phyloP scores from a whole-genome alignment of 2,797 vertebrate species.

The Sebastolobus alascanus region DNA sequence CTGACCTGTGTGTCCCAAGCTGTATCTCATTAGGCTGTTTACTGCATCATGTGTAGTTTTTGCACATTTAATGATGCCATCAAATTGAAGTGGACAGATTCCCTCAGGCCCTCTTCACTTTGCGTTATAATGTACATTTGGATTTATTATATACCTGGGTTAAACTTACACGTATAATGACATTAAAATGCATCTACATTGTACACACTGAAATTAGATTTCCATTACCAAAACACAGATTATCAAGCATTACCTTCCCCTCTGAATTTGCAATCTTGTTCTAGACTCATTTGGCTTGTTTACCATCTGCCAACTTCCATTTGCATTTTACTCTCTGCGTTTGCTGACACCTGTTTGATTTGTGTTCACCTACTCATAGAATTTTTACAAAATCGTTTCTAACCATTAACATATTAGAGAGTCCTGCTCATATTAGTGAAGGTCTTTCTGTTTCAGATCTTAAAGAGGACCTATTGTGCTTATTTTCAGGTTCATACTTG shows the following conservation, averaged over 20 bases:
- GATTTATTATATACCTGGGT: background rate
- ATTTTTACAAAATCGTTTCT: background rate
- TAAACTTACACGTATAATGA: background rate
- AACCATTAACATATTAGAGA: background rate
- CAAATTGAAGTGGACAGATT: background rate
- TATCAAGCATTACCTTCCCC: background rate
- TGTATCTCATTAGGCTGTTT: conserved; percentile 23
- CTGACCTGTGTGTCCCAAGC: conserved; percentile 37
- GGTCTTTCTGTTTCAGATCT: background rate
- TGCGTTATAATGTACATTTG: background rate
- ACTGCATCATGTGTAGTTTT: background rate
- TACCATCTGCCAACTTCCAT: background rate
- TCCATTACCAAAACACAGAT: background rate
- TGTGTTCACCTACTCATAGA: background rate
- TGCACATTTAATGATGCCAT: conserved; percentile 18
- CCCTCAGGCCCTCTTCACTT: background rate
- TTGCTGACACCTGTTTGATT: conserved; percentile 8
- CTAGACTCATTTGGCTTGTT: background rate
- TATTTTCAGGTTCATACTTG: no score
- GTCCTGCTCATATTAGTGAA: background rate
- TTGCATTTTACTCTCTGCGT: background rate
- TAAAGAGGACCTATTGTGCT: no score
- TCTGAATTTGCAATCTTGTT: background rate
- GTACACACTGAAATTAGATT: background rate
- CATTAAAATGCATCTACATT: background rate